A percentile compares a stretch with the other conserved stretches of the same genome.
Evolutionary conservation across 2,888 invertebrate species (phyloP).

Genomic region (Ramazzottius varieornatus): DNA sequence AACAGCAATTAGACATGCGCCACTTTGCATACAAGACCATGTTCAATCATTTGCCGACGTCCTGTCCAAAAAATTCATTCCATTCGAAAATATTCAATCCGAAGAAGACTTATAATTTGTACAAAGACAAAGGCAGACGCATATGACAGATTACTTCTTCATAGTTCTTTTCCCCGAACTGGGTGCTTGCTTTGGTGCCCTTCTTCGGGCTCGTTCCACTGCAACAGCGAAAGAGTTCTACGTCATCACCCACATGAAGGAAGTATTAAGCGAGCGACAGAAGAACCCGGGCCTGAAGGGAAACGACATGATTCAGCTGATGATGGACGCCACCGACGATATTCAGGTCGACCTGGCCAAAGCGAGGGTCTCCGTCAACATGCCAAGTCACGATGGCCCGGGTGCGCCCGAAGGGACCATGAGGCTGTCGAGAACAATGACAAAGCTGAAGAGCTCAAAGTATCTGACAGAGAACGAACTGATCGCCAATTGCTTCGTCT

Average conservation of each 20-base stretch:
- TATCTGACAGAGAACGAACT: slow-evolving; percentile 18
- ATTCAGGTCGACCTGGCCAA: not conserved
- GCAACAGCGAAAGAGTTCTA: not conserved
- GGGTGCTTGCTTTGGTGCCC: slow-evolving; percentile 14
- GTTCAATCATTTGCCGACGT: no score
- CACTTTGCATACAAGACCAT: no score
- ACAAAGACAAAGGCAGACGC: no score
- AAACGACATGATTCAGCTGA: slow-evolving; percentile 23
- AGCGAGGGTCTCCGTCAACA: no score
- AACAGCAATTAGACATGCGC: no score
- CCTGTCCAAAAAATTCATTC: no score
- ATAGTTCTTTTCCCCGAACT: slow-evolving; percentile 14
- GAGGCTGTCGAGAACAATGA: no score
- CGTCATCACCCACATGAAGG: slow-evolving; percentile 14
- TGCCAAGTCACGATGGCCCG: no score
- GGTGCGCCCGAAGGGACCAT: no score
- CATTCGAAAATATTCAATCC: no score
- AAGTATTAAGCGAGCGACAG: slow-evolving; percentile 13
- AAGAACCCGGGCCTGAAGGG: slow-evolving; percentile 8
- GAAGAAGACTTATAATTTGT: no score
- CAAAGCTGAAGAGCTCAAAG: not conserved
- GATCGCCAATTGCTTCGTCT: slow-evolving; percentile 24
- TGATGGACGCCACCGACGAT: slow-evolving; percentile 19
- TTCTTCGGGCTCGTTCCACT: not conserved
- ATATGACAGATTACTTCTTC: slow-evolving; percentile 11